A percentile compares a stretch with the other conserved stretches of the same genome.
These are phyloP conservation scores for Rhinoraja longicauda DNA, from an alignment of 2,797 vertebrate species.

Conservation along the genomic window DNA sequence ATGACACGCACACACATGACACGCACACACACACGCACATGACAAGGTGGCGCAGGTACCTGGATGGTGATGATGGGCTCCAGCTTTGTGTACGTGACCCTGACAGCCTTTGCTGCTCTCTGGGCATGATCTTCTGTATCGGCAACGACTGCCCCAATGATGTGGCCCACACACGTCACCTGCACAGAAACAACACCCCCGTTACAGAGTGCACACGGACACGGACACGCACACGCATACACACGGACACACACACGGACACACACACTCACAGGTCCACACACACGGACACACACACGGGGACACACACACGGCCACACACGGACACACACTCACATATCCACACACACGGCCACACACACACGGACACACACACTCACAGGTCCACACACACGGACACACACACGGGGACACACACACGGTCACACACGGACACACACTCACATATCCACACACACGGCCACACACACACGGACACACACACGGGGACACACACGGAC, in stretches of 20 bases:
- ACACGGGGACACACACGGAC: neutral
- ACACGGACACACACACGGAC: no score
- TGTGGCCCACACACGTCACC: constrained; percentile 90
- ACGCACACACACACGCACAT: neutral
- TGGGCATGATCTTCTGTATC: constrained; percentile 82
- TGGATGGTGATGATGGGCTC: constrained; percentile 78
- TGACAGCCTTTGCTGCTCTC: constrained; percentile 75
- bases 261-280: no score
- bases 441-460: neutral
- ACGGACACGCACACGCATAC: no score
- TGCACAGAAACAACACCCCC: constrained; percentile 46
- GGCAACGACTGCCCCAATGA: constrained; percentile 81
- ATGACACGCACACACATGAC: neutral
- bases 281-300: no score
- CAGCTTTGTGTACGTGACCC: constrained; percentile 76
- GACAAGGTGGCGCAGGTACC: constrained; percentile 53
- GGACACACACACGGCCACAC: no score
- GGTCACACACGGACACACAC: neutral
- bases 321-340: no score
- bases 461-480: neutral
- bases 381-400: neutral
- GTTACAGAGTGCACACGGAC: no score
- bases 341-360: no score
- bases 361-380: neutral
- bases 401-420: no score